Evolutionary conservation across 1,140 invertebrate species (phyloP).

Genomic region (Pseudomyrmex sp.): DNA sequence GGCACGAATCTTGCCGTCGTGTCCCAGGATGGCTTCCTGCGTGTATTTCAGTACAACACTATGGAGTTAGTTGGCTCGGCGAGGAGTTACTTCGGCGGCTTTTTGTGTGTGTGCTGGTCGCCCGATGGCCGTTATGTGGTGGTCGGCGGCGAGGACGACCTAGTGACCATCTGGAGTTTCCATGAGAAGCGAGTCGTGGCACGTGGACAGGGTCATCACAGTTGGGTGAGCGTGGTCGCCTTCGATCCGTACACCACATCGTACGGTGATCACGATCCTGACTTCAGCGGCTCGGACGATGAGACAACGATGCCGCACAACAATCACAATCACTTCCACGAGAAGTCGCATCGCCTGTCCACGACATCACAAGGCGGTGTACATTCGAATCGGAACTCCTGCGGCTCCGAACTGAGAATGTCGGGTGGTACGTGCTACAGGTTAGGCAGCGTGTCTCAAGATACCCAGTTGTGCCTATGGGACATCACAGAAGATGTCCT

Average conservation of each 20-base stretch:
- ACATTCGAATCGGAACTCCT: conserved; percentile 85
- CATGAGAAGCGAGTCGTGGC: conserved; percentile 97
- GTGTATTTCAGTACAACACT: conserved; percentile 98
- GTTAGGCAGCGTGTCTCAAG: conserved; percentile 98
- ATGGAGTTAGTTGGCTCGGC: conserved; percentile 97
- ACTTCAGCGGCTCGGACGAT: conserved; percentile 87
- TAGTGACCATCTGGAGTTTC: conserved; percentile 99
- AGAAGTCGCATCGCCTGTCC: conserved; percentile 77
- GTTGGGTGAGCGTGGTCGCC: conserved; percentile 98
- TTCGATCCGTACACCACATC: conserved; percentile 97
- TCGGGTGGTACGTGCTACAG: conserved; percentile 91
- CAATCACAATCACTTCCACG: conserved; percentile 84
- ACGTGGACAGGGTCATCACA: conserved; percentile 96
- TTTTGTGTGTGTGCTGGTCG: conserved; percentile 98
- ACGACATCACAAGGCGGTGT: conserved; percentile 78
- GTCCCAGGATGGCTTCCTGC: conserved; percentile 97
- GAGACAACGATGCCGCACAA: conserved; percentile 85
- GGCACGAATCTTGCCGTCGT: conserved; percentile 96
- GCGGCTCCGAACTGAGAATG: conserved; percentile 85
- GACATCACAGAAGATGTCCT: conserved; percentile 98
- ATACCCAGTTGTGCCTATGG: conserved; percentile 99
- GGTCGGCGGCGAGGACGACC: conserved; percentile 99
- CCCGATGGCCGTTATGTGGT: conserved; percentile 98
- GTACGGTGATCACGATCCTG: conserved; percentile 86
- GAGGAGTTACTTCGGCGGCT: conserved; percentile 98